phyloP scores from a whole-genome alignment of 2,888 invertebrate genomes.

The Zaprionus obscuricornis region DNA sequence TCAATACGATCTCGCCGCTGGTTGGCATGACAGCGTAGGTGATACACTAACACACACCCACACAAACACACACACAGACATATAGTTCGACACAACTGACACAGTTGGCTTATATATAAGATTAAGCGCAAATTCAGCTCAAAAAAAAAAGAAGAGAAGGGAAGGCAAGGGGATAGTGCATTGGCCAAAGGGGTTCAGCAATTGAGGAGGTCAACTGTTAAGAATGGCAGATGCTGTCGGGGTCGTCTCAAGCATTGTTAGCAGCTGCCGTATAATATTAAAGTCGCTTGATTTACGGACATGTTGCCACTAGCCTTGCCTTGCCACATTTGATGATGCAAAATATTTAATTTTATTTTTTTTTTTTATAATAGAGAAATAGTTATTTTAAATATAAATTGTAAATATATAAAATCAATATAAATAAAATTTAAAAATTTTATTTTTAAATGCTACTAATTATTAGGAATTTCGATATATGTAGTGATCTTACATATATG shows the following conservation, averaged over 20 bases:
- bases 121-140: too few relatives aligned
- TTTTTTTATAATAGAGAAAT: too few relatives aligned
- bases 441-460: too few relatives aligned
- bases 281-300: conserved; percentile 57
- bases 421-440: too few relatives aligned
- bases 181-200: neutral
- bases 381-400: too few relatives aligned
- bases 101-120: conserved; percentile 59
- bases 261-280: conserved; percentile 46
- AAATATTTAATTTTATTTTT: conserved; percentile 26
- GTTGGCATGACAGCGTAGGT: conserved; percentile 73
- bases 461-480: too few relatives aligned
- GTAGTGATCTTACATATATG: too few relatives aligned
- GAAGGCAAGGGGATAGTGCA: too few relatives aligned
- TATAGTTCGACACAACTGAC: conserved; percentile 51
- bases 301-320: conserved; percentile 66
- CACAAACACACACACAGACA: conserved; percentile 11
- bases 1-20: conserved; percentile 69
- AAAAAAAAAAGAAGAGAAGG: too few relatives aligned
- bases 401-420: too few relatives aligned
- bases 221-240: conserved; percentile 18
- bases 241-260: conserved; percentile 20
- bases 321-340: conserved; percentile 30
- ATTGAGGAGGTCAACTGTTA: conserved; percentile 48
- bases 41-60: conserved; percentile 31